Evolutionary conservation across 2,888 invertebrate genomes (phyloP), one percentile per base, ranked within the genome.

Genomic region (Drosophila imparisetae): DNA sequence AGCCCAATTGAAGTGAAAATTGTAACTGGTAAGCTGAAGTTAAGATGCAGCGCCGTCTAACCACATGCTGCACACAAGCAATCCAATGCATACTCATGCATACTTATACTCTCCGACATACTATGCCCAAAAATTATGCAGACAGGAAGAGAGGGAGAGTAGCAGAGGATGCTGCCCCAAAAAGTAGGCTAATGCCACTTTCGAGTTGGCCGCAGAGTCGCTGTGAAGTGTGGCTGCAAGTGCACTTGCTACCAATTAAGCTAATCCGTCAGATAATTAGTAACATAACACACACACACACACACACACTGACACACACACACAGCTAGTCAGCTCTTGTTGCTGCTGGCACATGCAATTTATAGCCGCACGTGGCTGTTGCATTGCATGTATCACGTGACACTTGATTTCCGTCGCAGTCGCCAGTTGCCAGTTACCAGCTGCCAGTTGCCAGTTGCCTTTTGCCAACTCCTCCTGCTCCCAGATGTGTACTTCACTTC

Each of bases 251-350:
- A 89, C 91, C 91, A 91, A 92, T 91, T 91, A 92, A 91, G 91
- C 92, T 92, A 92, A 91, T 91, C 91, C 92, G 92, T 92, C 91
- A 91, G 92, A 91, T 91, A 91, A 92, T 91, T 91, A 92, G 92
- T 90, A 91, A 90, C 85, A 83, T 88, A 84, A 80, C 84, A 77
- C 79, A 83, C 71, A 77, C 72, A 75, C 21, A 68, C 42, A 69
- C 42, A 63, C 50, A 64, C 52, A 74, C 30, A 65, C 32, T 57
- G 42, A 66, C 50, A 58, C 42, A 42, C 6, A 45, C 45, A 24
- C 40, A 61, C 32, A 68, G 66, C 66, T 10, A 34, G 48, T 38
- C 76, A 61, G 50, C 53, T 70, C 68, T 76, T 68, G 64, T 75
- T 67, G 82, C 71, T 77, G 66, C 65, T 72, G 81, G 86, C 86